Percentiles rank a stretch among this genome's conserved stretches.
phyloP scores from a whole-genome alignment of 2,113 vertebrate species.

The Helogale parvula region DNA sequence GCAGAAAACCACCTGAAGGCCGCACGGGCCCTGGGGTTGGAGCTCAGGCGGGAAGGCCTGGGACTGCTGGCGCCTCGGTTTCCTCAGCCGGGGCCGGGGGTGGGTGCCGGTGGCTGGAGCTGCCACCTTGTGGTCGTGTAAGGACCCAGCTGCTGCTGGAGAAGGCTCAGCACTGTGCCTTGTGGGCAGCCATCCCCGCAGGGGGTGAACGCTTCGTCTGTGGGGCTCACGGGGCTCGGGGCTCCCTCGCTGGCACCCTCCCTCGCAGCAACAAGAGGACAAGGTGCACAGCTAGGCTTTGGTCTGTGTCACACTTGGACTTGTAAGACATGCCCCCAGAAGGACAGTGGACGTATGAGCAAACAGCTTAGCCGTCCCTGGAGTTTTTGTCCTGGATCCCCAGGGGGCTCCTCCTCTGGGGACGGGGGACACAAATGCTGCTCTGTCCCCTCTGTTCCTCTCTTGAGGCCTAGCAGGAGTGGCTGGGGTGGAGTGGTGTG shows the following conservation, averaged over 20 bases:
- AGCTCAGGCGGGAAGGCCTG: neutral
- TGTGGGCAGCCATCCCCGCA: neutral
- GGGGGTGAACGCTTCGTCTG: neutral
- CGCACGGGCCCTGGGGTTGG: neutral
- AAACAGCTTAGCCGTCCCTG: neutral
- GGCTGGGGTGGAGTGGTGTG: neutral
- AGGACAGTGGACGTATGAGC: neutral
- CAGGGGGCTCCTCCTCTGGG: neutral
- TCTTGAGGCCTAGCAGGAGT: neutral
- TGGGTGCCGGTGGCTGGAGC: neutral
- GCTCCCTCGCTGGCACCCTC: neutral
- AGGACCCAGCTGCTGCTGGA: neutral
- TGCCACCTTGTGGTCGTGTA: neutral
- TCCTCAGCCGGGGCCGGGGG: neutral
- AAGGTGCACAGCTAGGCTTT: neutral
- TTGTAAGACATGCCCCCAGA: neutral
- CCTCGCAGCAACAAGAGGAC: too few species aligned
- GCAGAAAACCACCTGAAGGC: neutral
- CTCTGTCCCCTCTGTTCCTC: neutral
- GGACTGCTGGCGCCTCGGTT: neutral
- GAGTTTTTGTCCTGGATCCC: neutral
- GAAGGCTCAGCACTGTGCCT: neutral
- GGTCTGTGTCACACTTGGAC: neutral
- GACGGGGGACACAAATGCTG: neutral
- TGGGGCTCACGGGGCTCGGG: neutral